Evolutionary conservation across 1,140 invertebrate genomes (phyloP), one percentile per base, ranked within the genome.

Genomic region (Sitobion miscanthi): DNA sequence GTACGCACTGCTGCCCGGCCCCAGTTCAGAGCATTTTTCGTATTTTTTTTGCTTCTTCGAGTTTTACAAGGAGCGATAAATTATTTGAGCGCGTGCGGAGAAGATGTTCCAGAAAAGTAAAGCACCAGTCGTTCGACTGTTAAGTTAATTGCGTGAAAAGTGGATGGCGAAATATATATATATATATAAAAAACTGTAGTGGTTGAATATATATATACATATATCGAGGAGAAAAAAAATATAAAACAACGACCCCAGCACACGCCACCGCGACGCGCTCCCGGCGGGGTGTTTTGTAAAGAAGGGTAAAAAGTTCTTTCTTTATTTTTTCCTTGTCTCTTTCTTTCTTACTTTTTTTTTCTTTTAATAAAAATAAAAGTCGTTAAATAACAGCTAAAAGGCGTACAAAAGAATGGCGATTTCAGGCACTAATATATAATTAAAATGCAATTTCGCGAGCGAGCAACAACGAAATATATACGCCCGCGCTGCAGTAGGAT

Each of bases 111-210:
- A 38, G 91, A 93, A 93, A 85, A 85, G 91, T 93, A 93, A 85
- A 85, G 77, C n/a, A 85, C 62, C 90, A 45, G n/a, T 93, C 77
- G 52, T 85, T 85, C 35, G 82, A 57, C 91, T 93, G 91, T 93
- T 93, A 93, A 93, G 91, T 93, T 93, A 93, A 93, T 93, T 93
- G 91, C 91, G 91, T 42, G 91, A 93, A 93, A 93, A 93, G 91
- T 93, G 82, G 77, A 93, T 93, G 91, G 77, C 3, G 23, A 54
- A 30, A 23, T 57, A 77, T 77, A 38, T 38, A 88, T 52, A 23
- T 57, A 77, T 77, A 38, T 38, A 87, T 23, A 88, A 35, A 54
- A 92, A 83, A 82, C 91, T 92, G n/a, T 83, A 83, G 82, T 85
- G 91, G 91, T 93, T 83, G 62, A 35, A 77, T 54, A 54, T 54